Percentiles rank a stretch among this genome's conserved stretches.
Evolutionary conservation across 2,888 invertebrate species (phyloP).

Genomic region (Perithous albicinctus): DNA sequence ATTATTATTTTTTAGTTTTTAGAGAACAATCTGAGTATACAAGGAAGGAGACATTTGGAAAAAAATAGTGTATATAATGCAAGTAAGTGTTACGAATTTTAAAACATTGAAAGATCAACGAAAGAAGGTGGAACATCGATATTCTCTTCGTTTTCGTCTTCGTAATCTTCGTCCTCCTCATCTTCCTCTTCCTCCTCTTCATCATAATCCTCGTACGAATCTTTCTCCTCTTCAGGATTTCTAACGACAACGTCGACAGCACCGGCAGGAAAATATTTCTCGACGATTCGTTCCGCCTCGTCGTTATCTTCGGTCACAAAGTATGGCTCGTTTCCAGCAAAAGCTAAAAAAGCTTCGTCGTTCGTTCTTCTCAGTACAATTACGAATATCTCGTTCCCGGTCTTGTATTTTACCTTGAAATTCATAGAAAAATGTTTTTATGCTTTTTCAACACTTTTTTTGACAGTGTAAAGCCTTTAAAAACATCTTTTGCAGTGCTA

Average conservation of each 20-base stretch:
- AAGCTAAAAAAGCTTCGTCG: constrained; percentile 88
- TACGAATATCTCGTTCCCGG: constrained; percentile 83
- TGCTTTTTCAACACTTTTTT: background rate
- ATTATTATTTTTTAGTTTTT: too few relatives aligned
- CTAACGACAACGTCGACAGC: constrained; percentile 64
- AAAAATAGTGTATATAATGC: background rate
- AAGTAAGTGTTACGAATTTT: constrained; percentile 33
- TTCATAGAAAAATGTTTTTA: background rate
- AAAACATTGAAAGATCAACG: constrained; percentile 59
- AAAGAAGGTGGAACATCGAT: constrained; percentile 39
- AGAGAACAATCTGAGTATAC: too few relatives aligned
- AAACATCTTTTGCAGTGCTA: too few relatives aligned
- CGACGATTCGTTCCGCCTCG: constrained; percentile 88
- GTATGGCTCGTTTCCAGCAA: constrained; percentile 88
- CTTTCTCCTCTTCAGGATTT: constrained; percentile 64
- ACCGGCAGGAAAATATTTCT: constrained; percentile 89
- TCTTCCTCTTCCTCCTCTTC: constrained; percentile 56
- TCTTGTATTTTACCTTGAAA: constrained; percentile 72
- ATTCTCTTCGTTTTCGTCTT: constrained; percentile 59
- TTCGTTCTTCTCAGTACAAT: constrained; percentile 89
- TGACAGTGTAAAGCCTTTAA: too few relatives aligned
- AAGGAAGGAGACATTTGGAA: too few relatives aligned
- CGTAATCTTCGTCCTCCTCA: constrained; percentile 66
- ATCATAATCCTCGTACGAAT: constrained; percentile 47
- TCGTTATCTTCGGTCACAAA: constrained; percentile 89